Percentiles rank a stretch among this genome's conserved stretches.
phyloP scores from a whole-genome alignment of 2,888 invertebrate species.

The Erynnis tages region DNA sequence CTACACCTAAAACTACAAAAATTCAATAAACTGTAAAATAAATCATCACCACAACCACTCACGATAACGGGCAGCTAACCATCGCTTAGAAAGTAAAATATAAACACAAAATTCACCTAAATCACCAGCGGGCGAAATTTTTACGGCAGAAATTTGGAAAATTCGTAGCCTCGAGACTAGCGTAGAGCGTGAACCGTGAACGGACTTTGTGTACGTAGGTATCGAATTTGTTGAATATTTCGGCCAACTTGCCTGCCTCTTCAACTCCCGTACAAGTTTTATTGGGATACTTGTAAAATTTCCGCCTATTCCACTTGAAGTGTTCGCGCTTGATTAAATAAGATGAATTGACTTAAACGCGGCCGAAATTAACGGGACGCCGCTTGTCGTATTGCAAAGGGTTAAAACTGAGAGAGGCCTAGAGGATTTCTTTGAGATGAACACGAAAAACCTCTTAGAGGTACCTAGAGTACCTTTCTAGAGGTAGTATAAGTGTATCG shows the following conservation, averaged over 20 bases:
- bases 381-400: neutral
- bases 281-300: slow-evolving; percentile 81
- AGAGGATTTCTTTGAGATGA: too few relatives aligned
- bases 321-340: slow-evolving; percentile 77
- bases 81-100: too few relatives aligned
- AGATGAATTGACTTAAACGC: slow-evolving; percentile 74
- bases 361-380: slow-evolving; percentile 41
- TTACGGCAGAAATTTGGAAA: slow-evolving; percentile 11
- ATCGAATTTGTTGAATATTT: slow-evolving; percentile 70
- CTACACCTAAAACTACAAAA: too few relatives aligned
- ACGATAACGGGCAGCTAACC: too few relatives aligned
- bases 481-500: too few relatives aligned
- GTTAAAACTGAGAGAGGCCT: too few relatives aligned
- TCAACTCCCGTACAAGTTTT: slow-evolving; percentile 71
- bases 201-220: slow-evolving; percentile 43
- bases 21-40: too few relatives aligned
- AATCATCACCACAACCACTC: too few relatives aligned
- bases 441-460: too few relatives aligned
- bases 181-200: slow-evolving; percentile 14
- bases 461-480: too few relatives aligned
- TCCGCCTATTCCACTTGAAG: slow-evolving; percentile 69
- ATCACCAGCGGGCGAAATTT: slow-evolving; percentile 14
- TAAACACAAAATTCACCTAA: neutral
- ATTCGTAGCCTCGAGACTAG: too few relatives aligned
- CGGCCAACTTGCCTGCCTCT: slow-evolving; percentile 56